Base-by-base conservation (phyloP, 2,888 invertebrate genomes). In the Catocala nupta region DNA sequence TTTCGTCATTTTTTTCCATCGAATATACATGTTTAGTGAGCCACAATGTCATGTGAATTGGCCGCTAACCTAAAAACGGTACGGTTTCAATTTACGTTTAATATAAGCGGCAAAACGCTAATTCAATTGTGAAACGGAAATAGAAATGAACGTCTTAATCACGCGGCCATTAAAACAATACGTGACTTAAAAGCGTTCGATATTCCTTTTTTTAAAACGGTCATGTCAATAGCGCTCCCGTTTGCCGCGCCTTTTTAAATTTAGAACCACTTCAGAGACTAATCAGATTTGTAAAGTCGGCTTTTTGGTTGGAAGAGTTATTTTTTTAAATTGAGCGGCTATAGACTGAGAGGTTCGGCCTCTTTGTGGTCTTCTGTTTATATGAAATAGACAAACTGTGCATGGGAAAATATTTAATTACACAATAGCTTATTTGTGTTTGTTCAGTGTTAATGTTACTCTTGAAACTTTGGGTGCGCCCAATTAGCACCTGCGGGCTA, bases 401-500 rank as follows among this genome's bases (percentile, higher is more conserved):
- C 88, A 91, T 93, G 93, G 92, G 93, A 93, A 93, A 93, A 92
- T 89, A 92, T 93, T 92, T 93, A 93, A 94, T 93, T 93, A 94
- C 90, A 92, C 91, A 92, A 93, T 91, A 92, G 92, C 86, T 94
- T 93, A 93, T 92, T 92, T 92, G 90, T 91, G 90, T 93, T 94
- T 93, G 93, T 90, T 89, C 89, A 90, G 88, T 89, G 91, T 93
- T 94, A 94, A 93, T 94, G 93, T 85, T 87, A 85, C 88, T 90
- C 90, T 91, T 89, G 90, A 87, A 85, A 84, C 75, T 82, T 82
- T 87, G 85, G 84, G 84, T 83, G 84, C 85, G 84, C 73, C 64
- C 90, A 90, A 91, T 92, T 92, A 93, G 83, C 93, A 93, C 93
- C 91, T 93, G 56, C 53, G 63, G 75, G 84, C 90, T 88, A 85